Conservation (phyloP, 2,797 vertebrate genomes). For the Coregonus ussuriensis region DNA sequence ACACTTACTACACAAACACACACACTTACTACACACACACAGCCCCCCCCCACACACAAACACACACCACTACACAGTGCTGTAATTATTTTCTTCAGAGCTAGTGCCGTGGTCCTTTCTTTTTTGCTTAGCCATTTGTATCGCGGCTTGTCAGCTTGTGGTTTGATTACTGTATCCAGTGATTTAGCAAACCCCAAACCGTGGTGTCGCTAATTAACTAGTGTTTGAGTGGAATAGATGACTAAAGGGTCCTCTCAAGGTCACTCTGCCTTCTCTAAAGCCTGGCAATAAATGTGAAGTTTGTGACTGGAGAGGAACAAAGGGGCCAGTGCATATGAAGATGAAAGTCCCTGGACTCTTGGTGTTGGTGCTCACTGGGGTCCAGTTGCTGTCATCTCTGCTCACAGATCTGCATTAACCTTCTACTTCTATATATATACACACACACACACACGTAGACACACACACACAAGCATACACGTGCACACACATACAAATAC, state of each 20-base stretch:
- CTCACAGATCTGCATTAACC: slow-evolving; percentile 65
- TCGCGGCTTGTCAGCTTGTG: slow-evolving; percentile 65
- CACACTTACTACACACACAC: too few relatives aligned
- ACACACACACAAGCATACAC: not conserved
- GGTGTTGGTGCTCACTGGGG: too few relatives aligned
- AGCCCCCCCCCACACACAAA: not conserved
- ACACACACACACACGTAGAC: not conserved
- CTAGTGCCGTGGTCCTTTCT: slow-evolving; percentile 42
- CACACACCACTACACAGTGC: slow-evolving; percentile 27
- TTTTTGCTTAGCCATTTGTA: slow-evolving; percentile 69
- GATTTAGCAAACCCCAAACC: slow-evolving; percentile 71
- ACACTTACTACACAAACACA: not conserved
- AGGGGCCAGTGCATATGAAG: slow-evolving; percentile 53
- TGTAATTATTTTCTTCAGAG: slow-evolving; percentile 49
- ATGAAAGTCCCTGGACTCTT: slow-evolving; percentile 54
- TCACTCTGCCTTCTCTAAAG: slow-evolving; percentile 58
- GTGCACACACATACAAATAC: too few relatives aligned
- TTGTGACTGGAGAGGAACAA: slow-evolving; percentile 42
- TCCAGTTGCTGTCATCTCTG: too few relatives aligned
- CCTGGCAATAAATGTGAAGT: slow-evolving; percentile 56
- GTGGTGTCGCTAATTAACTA: slow-evolving; percentile 74
- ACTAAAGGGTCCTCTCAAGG: slow-evolving; percentile 68
- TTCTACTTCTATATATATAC: slow-evolving; percentile 47
- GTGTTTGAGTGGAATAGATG: slow-evolving; percentile 63
- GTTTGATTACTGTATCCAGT: slow-evolving; percentile 72